phyloP scores from a whole-genome alignment of 2,888 invertebrate genomes.

The Apotomis capreana region DNA sequence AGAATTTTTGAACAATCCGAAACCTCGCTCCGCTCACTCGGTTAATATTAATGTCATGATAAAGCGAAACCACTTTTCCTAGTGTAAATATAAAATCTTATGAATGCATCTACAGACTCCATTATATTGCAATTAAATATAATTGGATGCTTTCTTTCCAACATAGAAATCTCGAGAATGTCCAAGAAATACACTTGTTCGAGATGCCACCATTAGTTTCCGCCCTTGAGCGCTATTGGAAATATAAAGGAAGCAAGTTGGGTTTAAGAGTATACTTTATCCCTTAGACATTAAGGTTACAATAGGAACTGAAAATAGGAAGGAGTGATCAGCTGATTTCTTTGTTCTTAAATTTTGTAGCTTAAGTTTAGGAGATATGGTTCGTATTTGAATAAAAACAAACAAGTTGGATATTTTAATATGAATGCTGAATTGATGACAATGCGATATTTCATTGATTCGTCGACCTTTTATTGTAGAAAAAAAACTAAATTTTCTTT shows the following conservation, averaged over 20 bases:
- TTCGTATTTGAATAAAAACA: neutral
- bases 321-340: constrained; percentile 28
- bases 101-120: no score
- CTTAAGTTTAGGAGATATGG: neutral
- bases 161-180: no score
- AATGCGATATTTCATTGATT: constrained; percentile 6
- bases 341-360: neutral
- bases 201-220: neutral
- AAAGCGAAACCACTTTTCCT: no score
- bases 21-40: no score
- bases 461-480: constrained; percentile 1
- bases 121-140: no score
- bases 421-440: constrained; percentile 19
- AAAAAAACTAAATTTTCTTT: neutral
- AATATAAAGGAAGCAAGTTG: neutral
- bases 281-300: neutral
- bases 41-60: no score
- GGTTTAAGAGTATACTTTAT: neutral
- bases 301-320: neutral
- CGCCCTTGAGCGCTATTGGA: constrained; percentile 6
- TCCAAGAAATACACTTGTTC: neutral
- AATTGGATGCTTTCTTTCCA: neutral
- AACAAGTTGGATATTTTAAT: constrained; percentile 2
- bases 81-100: no score
- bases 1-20: no score